These are phyloP conservation scores for Chelon auratus DNA, from an alignment of 2,797 vertebrate genomes.

Conservation along the genomic window DNA sequence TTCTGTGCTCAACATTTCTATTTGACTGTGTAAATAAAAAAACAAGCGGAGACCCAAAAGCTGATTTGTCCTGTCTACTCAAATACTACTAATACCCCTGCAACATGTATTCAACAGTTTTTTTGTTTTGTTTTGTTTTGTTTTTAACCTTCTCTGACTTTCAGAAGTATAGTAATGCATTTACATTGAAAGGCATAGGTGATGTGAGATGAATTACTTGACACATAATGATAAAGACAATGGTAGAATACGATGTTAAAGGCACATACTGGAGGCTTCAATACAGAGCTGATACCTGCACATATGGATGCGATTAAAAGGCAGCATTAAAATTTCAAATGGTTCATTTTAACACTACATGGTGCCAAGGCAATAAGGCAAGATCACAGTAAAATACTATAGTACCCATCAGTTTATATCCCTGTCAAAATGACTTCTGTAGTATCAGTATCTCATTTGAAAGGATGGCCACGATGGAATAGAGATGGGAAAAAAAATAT, in stretches of 20 bases:
- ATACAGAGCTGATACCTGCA: not conserved
- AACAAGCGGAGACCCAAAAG: conserved; percentile 45
- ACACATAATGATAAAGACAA: too few species aligned
- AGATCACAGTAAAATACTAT: not conserved
- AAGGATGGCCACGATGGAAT: not conserved
- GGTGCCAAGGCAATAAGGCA: not conserved
- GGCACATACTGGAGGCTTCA: conserved; percentile 32
- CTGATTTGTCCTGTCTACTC: not conserved
- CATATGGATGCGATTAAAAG: not conserved
- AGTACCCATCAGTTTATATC: not conserved
- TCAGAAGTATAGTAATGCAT: not conserved
- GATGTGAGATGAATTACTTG: not conserved
- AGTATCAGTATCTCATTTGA: not conserved
- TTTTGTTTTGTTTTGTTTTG: not conserved
- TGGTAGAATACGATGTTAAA: conserved; percentile 13
- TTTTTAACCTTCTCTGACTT: not conserved
- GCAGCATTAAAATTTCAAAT: not conserved
- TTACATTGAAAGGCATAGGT: conserved; percentile 39
- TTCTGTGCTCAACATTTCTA: conserved; percentile 78
- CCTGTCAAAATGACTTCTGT: not conserved
- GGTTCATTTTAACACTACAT: not conserved
- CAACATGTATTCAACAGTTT: not conserved
- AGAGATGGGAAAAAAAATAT: not conserved
- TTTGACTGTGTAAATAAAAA: conserved; percentile 79
- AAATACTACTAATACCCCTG: not conserved